Conservation (phyloP, 1,140 invertebrate species). For the Agrilus planipennis region DNA sequence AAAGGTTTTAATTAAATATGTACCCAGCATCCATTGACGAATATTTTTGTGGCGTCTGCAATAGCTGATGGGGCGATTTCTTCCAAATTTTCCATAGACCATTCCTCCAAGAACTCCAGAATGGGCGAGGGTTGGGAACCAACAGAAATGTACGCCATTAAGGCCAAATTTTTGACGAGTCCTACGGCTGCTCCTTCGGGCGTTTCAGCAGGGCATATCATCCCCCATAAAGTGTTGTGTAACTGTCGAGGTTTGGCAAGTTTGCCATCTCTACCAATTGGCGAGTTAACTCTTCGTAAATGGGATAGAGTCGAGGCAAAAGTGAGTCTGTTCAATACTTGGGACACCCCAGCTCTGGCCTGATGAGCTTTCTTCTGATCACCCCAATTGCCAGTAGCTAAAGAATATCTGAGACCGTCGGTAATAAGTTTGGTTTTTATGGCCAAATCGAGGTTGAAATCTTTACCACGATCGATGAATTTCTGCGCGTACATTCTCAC, state of each 20-base stretch:
- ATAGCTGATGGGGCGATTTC: constrained; percentile 94
- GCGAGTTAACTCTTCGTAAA: constrained; percentile 93
- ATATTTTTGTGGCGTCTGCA: constrained; percentile 96
- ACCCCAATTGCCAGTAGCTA: constrained; percentile 99
- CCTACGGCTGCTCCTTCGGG: constrained; percentile 88
- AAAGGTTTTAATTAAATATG: neutral
- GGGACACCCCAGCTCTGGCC: constrained; percentile 52
- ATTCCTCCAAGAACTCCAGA: constrained; percentile 98
- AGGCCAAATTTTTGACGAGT: constrained; percentile 92
- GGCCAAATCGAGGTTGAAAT: constrained; percentile 94
- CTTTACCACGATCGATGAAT: constrained; percentile 96
- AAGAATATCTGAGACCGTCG: constrained; percentile 92
- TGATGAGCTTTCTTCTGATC: constrained; percentile 99
- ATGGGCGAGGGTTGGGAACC: constrained; percentile 97
- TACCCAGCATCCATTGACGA: constrained; percentile 98
- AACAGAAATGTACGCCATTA: constrained; percentile 99
- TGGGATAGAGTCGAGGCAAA: constrained; percentile 97
- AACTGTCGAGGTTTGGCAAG: constrained; percentile 94
- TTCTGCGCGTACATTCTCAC: constrained; percentile 97
- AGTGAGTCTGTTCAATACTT: constrained; percentile 88
- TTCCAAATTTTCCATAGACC: constrained; percentile 99
- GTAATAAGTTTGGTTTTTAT: constrained; percentile 98
- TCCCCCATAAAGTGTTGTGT: constrained; percentile 98
- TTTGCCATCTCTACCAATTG: constrained; percentile 97
- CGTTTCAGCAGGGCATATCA: constrained; percentile 99